A percentile compares a stretch with the other conserved stretches of the same genome.
phyloP scores from a whole-genome alignment of 2,113 vertebrate species.

The Noturus placidus region DNA sequence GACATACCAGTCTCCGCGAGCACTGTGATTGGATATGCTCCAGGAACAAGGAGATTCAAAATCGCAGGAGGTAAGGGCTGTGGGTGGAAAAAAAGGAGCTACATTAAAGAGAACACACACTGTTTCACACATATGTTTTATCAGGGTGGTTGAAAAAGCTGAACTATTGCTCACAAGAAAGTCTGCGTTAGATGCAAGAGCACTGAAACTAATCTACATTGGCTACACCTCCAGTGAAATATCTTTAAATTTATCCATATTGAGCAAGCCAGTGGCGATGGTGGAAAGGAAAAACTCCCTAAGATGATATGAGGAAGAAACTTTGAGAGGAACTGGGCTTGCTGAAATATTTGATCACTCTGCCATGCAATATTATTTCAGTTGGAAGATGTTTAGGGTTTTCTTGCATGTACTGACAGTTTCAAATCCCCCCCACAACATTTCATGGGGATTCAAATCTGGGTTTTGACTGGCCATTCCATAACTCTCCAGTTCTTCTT shows the following conservation, averaged over 20 bases:
- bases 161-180: background rate
- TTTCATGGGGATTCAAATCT: too few relatives aligned
- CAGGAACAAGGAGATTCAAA: slow-evolving; percentile 74
- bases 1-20: slow-evolving; percentile 67
- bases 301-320: too few relatives aligned
- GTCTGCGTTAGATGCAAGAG: background rate
- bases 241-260: background rate
- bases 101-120: background rate
- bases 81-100: slow-evolving; percentile 9
- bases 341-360: too few relatives aligned
- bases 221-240: background rate
- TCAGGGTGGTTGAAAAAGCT: background rate
- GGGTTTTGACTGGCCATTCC: too few relatives aligned
- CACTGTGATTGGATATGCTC: slow-evolving; percentile 70
- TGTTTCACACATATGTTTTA: background rate
- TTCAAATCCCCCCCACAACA: too few relatives aligned
- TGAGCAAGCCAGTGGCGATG: too few relatives aligned
- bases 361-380: too few relatives aligned
- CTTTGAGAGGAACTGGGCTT: too few relatives aligned
- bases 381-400: too few relatives aligned
- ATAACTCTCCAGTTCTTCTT: too few relatives aligned
- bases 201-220: background rate
- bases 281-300: too few relatives aligned
- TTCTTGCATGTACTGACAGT: too few relatives aligned
- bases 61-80: slow-evolving; percentile 69